These are phyloP conservation scores for Nowickia ferox DNA, from an alignment of 2,888 invertebrate species.

Conservation along the genomic window DNA sequence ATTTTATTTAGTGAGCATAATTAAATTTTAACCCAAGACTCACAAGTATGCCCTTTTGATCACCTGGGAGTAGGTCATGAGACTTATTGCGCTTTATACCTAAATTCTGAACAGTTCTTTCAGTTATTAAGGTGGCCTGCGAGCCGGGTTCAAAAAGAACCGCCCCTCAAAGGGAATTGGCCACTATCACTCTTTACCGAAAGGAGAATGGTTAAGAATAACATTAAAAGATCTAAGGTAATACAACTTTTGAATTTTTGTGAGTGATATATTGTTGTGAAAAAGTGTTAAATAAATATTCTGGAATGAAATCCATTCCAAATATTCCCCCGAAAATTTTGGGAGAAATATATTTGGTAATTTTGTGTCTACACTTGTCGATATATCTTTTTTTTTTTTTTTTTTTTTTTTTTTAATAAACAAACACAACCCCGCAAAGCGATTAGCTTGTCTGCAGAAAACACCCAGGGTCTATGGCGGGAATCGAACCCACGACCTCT, in stretches of 20 bases:
- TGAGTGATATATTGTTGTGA: not conserved
- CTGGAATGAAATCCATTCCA: no score
- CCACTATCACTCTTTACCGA: not conserved
- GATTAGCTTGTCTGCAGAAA: no score
- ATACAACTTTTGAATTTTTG: not conserved
- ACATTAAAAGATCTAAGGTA: not conserved
- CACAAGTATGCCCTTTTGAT: not conserved
- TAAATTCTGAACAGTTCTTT: slow-evolving; percentile 33
- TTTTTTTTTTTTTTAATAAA: no score
- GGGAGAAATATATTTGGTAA: no score
- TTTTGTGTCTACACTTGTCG: no score
- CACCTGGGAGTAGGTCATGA: slow-evolving; percentile 6
- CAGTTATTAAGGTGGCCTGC: slow-evolving; percentile 21
- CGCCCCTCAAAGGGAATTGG: slow-evolving; percentile 25
- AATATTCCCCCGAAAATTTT: no score
- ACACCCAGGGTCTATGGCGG: no score
- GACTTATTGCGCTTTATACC: slow-evolving; percentile 16
- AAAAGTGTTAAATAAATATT: no score
- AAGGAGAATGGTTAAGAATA: slow-evolving; percentile 19
- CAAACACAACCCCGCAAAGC: no score
- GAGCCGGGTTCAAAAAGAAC: slow-evolving; percentile 30
- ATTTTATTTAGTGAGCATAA: not conserved
- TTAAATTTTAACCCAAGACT: slow-evolving; percentile 5
- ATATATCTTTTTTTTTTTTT: no score
- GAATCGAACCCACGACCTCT: no score